Percentiles rank a stretch among this genome's conserved stretches.
Conservation (phyloP, 2,888 invertebrate species). For the Pachymerium ferrugineum region DNA sequence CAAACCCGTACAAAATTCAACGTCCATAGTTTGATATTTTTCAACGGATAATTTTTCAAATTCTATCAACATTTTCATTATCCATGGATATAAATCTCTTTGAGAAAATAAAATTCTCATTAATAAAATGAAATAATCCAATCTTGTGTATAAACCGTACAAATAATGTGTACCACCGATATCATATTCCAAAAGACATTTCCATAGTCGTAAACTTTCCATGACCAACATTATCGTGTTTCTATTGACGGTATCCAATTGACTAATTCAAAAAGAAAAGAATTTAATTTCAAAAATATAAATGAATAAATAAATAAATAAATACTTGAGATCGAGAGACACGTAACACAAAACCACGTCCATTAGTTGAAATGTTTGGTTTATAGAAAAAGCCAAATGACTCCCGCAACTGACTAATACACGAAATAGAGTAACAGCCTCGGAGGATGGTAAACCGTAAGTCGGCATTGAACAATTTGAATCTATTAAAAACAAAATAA, state of each 20-base stretch:
- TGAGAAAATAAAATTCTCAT: constrained; percentile 36
- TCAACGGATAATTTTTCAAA: constrained; percentile 57
- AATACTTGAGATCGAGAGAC: constrained; percentile 42
- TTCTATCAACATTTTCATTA: constrained; percentile 56
- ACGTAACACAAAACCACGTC: constrained; percentile 43
- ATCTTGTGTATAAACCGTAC: constrained; percentile 34
- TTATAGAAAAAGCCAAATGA: constrained; percentile 54
- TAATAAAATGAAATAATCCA: not conserved
- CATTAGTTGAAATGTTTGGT: constrained; percentile 49
- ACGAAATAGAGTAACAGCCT: constrained; percentile 67
- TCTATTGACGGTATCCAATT: constrained; percentile 45
- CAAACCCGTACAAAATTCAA: constrained; percentile 58
- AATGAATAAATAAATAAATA: constrained; percentile 50
- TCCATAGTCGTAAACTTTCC: constrained; percentile 55
- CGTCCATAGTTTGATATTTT: constrained; percentile 51
- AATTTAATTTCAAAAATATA: constrained; percentile 51
- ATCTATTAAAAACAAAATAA: not conserved
- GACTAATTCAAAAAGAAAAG: constrained; percentile 42
- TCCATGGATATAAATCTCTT: constrained; percentile 54
- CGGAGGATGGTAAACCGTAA: constrained; percentile 63
- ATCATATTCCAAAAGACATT: constrained; percentile 55
- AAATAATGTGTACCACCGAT: constrained; percentile 49
- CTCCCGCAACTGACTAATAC: constrained; percentile 61
- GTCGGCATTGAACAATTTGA: constrained; percentile 42
- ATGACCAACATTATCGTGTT: constrained; percentile 45